phyloP scores from a whole-genome alignment of 2,113 vertebrate genomes.

The Deroptyus accipitrinus region DNA sequence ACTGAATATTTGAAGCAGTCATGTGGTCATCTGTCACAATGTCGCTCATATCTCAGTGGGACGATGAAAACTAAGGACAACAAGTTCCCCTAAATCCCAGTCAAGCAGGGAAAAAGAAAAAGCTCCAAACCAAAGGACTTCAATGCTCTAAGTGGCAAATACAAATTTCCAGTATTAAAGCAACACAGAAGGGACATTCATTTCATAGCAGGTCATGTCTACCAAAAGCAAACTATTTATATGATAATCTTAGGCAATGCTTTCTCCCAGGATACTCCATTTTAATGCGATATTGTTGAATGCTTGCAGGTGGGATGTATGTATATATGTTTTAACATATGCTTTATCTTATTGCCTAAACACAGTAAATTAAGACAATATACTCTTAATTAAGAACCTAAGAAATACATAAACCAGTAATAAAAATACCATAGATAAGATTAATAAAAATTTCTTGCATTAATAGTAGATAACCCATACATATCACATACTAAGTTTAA shows the following conservation, averaged over 20 bases:
- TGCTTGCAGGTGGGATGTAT: background rate
- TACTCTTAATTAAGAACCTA: background rate
- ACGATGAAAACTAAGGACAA: background rate
- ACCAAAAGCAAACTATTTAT: background rate
- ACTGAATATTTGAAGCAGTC: background rate
- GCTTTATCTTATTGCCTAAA: background rate
- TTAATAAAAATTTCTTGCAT: background rate
- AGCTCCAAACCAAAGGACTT: background rate
- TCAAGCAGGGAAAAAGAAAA: background rate
- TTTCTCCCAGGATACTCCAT: background rate
- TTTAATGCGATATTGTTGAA: background rate
- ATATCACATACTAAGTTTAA: background rate
- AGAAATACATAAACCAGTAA: background rate
- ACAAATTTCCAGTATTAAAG: background rate
- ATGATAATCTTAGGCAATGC: background rate
- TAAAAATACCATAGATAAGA: background rate
- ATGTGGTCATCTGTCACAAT: background rate
- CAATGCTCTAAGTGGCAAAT: background rate
- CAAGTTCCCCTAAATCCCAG: background rate
- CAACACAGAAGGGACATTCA: background rate
- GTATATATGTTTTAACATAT: background rate
- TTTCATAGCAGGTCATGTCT: background rate
- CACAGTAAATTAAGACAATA: background rate
- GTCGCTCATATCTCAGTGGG: background rate
- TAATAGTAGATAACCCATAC: background rate